A percentile compares a stretch with the other conserved stretches of the same genome.
These are phyloP conservation scores for Gopherus flavomarginatus DNA, from an alignment of 2,113 vertebrate genomes.

Conservation along the genomic window DNA sequence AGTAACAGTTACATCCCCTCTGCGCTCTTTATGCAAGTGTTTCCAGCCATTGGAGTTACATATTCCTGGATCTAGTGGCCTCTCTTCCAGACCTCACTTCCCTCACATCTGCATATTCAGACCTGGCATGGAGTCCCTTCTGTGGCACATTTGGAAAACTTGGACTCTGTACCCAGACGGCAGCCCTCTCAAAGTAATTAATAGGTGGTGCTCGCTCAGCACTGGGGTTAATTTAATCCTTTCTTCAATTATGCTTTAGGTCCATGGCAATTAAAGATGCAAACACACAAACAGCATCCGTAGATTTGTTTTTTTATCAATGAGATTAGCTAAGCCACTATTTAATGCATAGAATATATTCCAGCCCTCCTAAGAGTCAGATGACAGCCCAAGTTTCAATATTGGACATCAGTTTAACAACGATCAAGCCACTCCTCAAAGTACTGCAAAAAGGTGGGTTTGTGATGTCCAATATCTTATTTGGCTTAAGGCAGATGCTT, in stretches of 20 bases:
- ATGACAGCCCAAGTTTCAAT: not conserved
- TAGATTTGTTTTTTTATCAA: not conserved
- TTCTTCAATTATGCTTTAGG: not conserved
- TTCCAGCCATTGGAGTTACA: rapidly evolving
- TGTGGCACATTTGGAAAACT: not conserved
- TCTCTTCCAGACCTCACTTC: not conserved
- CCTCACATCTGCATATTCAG: not conserved
- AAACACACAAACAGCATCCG: not conserved
- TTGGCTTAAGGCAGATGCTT: not conserved
- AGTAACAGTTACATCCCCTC: not conserved
- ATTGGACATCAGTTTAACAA: not conserved
- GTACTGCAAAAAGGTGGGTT: not conserved
- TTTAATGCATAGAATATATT: not conserved
- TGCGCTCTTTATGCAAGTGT: not conserved
- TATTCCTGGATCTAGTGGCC: not conserved
- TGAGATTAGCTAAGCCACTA: not conserved
- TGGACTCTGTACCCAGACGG: not conserved
- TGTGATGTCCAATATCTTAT: not conserved
- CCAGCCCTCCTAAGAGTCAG: rapidly evolving
- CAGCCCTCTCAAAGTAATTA: rapidly evolving
- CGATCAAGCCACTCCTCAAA: not conserved
- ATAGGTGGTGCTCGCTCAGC: not conserved
- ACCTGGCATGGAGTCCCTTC: not conserved
- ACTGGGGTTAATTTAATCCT: not conserved
- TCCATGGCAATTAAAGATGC: not conserved